These are phyloP conservation scores for Diacarnus erythraeanus DNA, from an alignment of 37 sponge, comb jelly and placozoan species.

Conservation along the genomic window DNA sequence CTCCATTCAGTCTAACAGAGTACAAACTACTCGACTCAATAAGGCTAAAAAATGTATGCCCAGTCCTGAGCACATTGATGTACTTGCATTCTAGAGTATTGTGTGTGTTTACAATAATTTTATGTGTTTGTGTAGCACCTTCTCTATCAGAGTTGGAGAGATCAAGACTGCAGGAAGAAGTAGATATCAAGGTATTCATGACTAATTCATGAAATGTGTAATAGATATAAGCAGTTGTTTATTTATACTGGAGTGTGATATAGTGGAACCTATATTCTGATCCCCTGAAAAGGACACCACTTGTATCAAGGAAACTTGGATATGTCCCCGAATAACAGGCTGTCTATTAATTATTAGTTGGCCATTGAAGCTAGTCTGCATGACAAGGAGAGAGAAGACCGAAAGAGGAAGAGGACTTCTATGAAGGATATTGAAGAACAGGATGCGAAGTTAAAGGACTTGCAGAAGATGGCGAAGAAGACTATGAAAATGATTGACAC, in stretches of 20 bases:
- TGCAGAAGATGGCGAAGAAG: neutral
- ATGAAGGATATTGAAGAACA: slow-evolving; percentile 1
- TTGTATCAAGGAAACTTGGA: too few relatives aligned
- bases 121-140: neutral
- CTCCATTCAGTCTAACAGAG: too few relatives aligned
- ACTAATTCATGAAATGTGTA: too few relatives aligned
- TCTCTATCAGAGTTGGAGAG: neutral
- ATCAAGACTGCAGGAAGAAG: neutral
- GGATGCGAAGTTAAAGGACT: neutral
- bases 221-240: too few relatives aligned
- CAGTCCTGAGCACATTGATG: neutral
- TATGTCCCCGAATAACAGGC: too few relatives aligned
- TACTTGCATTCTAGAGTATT: too few relatives aligned
- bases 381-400: slow-evolving; percentile 20
- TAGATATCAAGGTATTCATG: neutral
- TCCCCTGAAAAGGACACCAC: too few relatives aligned
- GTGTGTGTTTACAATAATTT: too few relatives aligned
- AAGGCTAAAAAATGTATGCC: neutral
- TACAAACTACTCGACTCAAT: neutral
- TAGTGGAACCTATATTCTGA: too few relatives aligned
- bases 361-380: slow-evolving; percentile 10
- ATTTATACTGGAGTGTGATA: too few relatives aligned
- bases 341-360: neutral
- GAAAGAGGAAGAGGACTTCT: neutral
- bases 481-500: neutral